phyloP scores from a whole-genome alignment of 37 sponge, comb jelly and placozoan genomes.

The Amphimedon queenslandica region DNA sequence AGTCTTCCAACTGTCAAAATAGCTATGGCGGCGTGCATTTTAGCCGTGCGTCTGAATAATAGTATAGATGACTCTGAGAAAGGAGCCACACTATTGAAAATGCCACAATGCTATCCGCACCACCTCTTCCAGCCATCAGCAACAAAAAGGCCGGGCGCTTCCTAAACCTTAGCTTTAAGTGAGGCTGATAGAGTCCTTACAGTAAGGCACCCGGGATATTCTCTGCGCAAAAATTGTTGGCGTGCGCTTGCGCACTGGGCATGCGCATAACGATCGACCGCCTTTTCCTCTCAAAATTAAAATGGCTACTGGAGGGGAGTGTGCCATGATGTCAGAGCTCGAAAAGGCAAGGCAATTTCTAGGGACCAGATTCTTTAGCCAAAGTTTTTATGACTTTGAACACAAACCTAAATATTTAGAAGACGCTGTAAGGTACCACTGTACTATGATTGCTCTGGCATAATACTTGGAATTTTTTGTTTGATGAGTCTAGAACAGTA shows the following conservation, averaged over 20 bases:
- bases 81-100: not conserved
- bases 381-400: not conserved
- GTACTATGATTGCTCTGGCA: not conserved
- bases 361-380: not conserved
- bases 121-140: not conserved
- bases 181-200: not conserved
- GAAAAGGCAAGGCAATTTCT: not conserved
- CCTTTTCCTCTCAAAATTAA: not conserved
- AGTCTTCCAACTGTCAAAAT: no score
- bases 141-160: not conserved
- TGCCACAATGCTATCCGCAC: not conserved
- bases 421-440: not conserved
- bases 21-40: not conserved
- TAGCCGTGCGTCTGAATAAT: not conserved
- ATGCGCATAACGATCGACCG: no score
- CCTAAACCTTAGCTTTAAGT: not conserved
- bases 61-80: not conserved
- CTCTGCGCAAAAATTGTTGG: not conserved
- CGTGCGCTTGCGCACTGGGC: not conserved
- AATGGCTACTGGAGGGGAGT: not conserved
- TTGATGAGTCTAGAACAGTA: constrained; percentile 24
- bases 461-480: not conserved
- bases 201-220: not conserved
- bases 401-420: not conserved
- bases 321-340: no score